Conservation (phyloP, 2,113 vertebrate genomes). For the Athene cunicularia region DNA sequence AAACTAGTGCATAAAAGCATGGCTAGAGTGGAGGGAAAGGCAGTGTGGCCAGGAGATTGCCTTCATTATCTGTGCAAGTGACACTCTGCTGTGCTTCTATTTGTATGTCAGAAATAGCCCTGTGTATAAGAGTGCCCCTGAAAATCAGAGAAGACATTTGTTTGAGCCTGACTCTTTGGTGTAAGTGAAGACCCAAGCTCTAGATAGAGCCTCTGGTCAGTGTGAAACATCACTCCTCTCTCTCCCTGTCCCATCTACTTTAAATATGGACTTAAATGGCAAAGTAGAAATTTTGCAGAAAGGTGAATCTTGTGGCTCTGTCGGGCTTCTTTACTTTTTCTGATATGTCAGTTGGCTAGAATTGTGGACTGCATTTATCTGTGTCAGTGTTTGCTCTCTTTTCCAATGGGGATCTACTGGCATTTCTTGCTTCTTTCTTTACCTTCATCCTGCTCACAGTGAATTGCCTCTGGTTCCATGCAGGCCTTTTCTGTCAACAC, state of each 20-base stretch:
- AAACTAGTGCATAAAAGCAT: not conserved
- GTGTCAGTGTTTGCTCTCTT: not conserved
- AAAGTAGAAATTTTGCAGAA: not conserved
- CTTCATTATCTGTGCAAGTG: not conserved
- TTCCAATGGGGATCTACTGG: not conserved
- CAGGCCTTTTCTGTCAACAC: not conserved
- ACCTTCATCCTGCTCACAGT: not conserved
- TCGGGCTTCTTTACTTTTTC: not conserved
- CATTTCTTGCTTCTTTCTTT: not conserved
- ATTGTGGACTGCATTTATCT: not conserved
- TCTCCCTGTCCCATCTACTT: not conserved
- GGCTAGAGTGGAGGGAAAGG: not conserved
- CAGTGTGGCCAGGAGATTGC: not conserved
- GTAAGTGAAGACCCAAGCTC: not conserved
- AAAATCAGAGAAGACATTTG: not conserved
- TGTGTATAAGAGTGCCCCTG: accelerated
- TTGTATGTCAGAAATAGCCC: not conserved
- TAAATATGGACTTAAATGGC: not conserved
- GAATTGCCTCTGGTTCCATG: not conserved
- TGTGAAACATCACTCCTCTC: not conserved
- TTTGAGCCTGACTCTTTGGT: not conserved
- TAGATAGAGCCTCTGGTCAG: not conserved
- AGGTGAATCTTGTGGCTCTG: not conserved
- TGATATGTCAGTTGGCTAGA: not conserved
- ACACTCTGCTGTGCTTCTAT: not conserved